Evolutionary conservation across 2,888 invertebrate genomes (phyloP), one percentile per base, ranked within the genome.

Genomic region (Caenorhabditis sinica): DNA sequence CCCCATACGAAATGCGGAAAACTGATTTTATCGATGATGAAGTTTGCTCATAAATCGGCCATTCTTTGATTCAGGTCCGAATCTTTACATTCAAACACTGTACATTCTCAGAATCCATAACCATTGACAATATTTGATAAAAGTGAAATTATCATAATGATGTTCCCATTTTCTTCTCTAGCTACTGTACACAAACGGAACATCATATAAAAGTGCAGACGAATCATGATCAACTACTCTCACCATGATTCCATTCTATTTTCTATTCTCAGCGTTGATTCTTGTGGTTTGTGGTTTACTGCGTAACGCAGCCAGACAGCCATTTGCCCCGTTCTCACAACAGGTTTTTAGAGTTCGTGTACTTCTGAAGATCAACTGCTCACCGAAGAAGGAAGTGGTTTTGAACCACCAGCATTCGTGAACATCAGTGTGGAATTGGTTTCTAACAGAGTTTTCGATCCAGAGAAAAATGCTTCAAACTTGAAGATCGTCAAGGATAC

Each of bases 361-460:
- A 40, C 79, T 43, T 53, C 51, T 5, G 71, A 79, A 15, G 79
- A 79, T 45, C 79, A 79, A 36, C 45, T 79, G 17, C 56, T 79
- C 40, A 79, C 79, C 17, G 65, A 56, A 25, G 79, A 79, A 30
- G 79, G 79, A 63, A 79, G 79, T 65, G 79, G 79, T 11, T 40
- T 79, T n/a, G 77, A 51, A 6, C 61, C 61, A 43, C 51, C 60
- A 11, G 2, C 1, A 15, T 17, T 33, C 8, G 36, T 53, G 4
- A 72, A 72, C 13, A 79, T 83, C 53, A 77, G 53, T 43, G 83
- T 83, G n/a, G 69, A 73, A 20, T 23, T 83, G 53, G 83, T 83
- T 17, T 65, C 77, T 6, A 68, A 68, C n/a, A 13, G 77, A n/a
- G 20, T 36, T 17, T 83, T 77, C 30, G 83, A 83, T 65, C 83